These are phyloP conservation scores for Zaprionus lachaisei DNA, from an alignment of 1,140 invertebrate genomes.

Conservation along the genomic window DNA sequence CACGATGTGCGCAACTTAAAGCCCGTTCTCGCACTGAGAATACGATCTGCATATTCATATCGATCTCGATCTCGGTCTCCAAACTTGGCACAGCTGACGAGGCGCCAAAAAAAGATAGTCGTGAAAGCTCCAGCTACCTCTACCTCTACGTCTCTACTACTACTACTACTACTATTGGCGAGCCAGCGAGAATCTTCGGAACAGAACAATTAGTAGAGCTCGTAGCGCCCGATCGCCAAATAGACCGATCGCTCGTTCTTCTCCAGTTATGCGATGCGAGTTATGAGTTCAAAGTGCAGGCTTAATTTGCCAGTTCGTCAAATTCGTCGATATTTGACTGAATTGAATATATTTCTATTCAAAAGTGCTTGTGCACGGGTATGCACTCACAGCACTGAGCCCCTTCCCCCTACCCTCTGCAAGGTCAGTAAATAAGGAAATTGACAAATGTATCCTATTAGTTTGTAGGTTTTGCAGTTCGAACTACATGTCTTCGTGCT, in stretches of 20 bases:
- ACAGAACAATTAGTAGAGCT: neutral
- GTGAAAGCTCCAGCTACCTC: conserved; percentile 35
- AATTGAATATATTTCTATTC: conserved; percentile 51
- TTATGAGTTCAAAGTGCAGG: conserved; percentile 69
- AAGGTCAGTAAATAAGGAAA: neutral
- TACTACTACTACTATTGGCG: neutral
- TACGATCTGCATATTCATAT: conserved; percentile 51
- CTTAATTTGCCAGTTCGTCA: conserved; percentile 59
- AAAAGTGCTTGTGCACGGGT: conserved; percentile 1
- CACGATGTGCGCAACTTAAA: conserved; percentile 63
- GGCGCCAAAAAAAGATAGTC: conserved; percentile 11
- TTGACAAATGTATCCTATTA: neutral
- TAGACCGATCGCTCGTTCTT: neutral
- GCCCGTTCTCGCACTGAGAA: conserved; percentile 72
- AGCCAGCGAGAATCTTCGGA: neutral
- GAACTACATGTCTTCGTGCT: neutral
- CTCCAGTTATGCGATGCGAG: conserved; percentile 34
- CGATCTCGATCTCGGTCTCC: neutral
- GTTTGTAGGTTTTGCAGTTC: neutral
- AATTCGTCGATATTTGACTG: conserved; percentile 57
- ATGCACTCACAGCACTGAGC: neutral
- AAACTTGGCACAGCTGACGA: neutral
- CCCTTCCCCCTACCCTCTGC: too few relatives aligned
- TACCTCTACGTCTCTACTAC: neutral
- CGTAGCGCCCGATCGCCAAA: conserved; percentile 1